Conservation (phyloP, 2,888 invertebrate genomes). For the Nephrotoma appendiculata region DNA sequence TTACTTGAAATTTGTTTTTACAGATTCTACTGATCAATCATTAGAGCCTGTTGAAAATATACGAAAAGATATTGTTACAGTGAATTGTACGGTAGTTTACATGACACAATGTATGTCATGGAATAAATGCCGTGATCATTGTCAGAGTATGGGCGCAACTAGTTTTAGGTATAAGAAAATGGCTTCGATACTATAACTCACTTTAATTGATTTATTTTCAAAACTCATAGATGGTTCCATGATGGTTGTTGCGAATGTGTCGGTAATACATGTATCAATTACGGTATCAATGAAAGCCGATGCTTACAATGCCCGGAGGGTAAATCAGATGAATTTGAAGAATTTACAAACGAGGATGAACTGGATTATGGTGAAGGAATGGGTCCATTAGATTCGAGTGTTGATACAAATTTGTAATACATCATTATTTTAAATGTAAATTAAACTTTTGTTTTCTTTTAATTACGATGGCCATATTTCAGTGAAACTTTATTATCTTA, state of each 20-base stretch:
- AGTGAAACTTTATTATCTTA: neutral
- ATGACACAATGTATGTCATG: constrained; percentile 79
- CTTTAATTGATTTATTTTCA: constrained; percentile 22
- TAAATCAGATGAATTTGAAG: constrained; percentile 37
- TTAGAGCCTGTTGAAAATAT: constrained; percentile 32
- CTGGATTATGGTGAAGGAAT: constrained; percentile 48
- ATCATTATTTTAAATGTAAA: neutral
- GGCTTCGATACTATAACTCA: neutral
- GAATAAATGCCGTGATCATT: constrained; percentile 72
- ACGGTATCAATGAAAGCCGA: constrained; percentile 76
- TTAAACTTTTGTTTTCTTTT: neutral
- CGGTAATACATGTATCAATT: constrained; percentile 74
- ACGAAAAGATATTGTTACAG: constrained; percentile 42
- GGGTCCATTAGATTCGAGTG: constrained; percentile 26
- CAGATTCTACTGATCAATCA: constrained; percentile 53
- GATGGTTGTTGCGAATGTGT: constrained; percentile 91
- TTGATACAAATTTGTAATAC: constrained; percentile 8
- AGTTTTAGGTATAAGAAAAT: constrained; percentile 21
- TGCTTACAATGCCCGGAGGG: constrained; percentile 47
- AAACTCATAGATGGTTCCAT: constrained; percentile 66
- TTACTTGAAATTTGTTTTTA: constrained; percentile 9
- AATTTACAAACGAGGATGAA: constrained; percentile 44
- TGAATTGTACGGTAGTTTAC: constrained; percentile 86
- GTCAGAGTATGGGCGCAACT: constrained; percentile 35
- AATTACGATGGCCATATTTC: neutral